Evolutionary conservation across 2,888 invertebrate species (phyloP), one percentile per base, ranked within the genome.

Genomic region (Sacculina carcini): DNA sequence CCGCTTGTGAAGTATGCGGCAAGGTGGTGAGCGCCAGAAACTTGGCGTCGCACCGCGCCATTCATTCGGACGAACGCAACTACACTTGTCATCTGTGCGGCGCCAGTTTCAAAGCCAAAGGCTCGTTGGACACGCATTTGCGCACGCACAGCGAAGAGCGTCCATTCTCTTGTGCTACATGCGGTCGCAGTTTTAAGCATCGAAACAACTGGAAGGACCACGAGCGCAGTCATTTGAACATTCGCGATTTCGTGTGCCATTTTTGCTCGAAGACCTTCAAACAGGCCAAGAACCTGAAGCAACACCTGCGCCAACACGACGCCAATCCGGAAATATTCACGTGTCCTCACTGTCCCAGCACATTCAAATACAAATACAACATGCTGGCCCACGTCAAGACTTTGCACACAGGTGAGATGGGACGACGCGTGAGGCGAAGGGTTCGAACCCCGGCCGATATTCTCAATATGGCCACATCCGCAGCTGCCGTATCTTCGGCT

Each of bases 191-290:
- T 19, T 54, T 54, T 32, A 54, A 54, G 42, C 51, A 52, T 39
- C 51, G 54, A n/a, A 52, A 52, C 24, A 54, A 52, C 29, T 52
- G 52, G 34, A 47, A 51, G 28, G 42, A 49, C 24, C 54, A 54
- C 40, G 52, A 52, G 21, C 52, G 52, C 19, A 38, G 54, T 6
- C 54, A 54, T 49, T 51, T 52, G 16, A 54, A 54, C 51, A 52
- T 52, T n/a, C 51, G 54, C 3, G 49, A 51, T 28, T 51, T 51
- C 16, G 54, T 54, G 34, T 54, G 54, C 38, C 44, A 34, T 31
- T 42, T 50, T 23, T 54, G 54, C 48, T 36, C 38, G 21, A 54
- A 54, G 40, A 49, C 54, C 5, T 54, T 52, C 51, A 52, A 44
- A 26, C 51, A 52, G 49, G 51, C 48, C 10, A 52, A 52, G 16